Evolutionary conservation across 2,888 invertebrate species (phyloP).

Genomic region (Periphyllus acericola): DNA sequence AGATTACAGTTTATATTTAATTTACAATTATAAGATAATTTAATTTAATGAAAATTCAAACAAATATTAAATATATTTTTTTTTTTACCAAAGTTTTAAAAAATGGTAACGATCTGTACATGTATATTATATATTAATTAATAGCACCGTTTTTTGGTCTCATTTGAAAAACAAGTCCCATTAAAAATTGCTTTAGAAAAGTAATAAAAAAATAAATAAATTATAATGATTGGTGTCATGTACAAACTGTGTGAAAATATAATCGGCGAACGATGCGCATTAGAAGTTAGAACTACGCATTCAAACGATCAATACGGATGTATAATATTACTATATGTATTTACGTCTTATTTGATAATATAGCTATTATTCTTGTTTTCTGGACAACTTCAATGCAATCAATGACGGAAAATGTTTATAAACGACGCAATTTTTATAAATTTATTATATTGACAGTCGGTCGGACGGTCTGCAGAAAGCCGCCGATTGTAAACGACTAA

Average conservation of each 20-base stretch:
- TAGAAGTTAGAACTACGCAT: neutral
- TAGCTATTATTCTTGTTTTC: constrained; percentile 18
- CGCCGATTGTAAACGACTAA: constrained; percentile 24
- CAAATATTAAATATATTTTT: neutral
- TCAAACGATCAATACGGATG: neutral
- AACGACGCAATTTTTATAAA: constrained; percentile 16
- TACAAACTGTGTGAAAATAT: neutral
- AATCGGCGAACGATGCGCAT: neutral
- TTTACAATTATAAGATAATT: neutral
- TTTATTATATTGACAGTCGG: neutral
- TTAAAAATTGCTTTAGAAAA: neutral
- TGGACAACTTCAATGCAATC: neutral
- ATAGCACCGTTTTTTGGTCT: neutral
- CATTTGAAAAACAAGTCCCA: neutral
- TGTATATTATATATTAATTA: neutral
- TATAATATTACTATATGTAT: neutral
- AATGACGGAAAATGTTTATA: neutral
- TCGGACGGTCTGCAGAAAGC: constrained; percentile 2
- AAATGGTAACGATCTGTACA: too few species aligned
- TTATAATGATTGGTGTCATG: neutral
- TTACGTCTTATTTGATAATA: constrained; percentile 7
- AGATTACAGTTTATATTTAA: neutral
- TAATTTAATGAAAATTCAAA: neutral
- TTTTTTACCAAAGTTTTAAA: neutral
- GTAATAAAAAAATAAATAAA: neutral